phyloP scores from a whole-genome alignment of 2,113 vertebrate genomes.

The Poeciliopsis turrubarensis region DNA sequence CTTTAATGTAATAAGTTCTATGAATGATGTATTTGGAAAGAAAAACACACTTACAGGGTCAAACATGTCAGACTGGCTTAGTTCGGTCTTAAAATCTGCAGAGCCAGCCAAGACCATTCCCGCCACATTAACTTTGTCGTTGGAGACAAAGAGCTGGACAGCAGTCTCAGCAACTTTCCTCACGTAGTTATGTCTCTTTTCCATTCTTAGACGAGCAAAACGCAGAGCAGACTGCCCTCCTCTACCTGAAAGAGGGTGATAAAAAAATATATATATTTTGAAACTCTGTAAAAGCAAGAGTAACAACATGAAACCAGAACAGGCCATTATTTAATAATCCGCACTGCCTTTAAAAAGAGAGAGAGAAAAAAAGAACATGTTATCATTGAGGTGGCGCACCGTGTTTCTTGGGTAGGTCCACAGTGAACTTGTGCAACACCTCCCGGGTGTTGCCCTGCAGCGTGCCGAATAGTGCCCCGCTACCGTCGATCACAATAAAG shows the following conservation, averaged over 20 bases:
- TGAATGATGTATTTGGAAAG: background rate
- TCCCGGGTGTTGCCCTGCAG: constrained; percentile 99
- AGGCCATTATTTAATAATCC: background rate
- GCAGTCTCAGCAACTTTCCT: constrained; percentile 98
- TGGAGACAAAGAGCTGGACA: constrained; percentile 97
- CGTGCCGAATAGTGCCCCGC: constrained; percentile 98
- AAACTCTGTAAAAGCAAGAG: background rate
- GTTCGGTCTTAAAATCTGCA: constrained; percentile 98
- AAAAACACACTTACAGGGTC: constrained; percentile 88
- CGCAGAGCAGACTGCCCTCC: constrained; percentile 98
- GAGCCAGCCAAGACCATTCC: constrained; percentile 97
- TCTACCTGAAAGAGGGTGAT: constrained; percentile 83
- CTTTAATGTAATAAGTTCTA: background rate
- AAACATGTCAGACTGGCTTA: constrained; percentile 99
- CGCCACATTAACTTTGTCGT: constrained; percentile 98
- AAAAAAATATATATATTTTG: background rate
- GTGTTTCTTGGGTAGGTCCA: constrained; percentile 99
- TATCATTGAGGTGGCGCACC: constrained; percentile 76
- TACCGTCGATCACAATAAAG: constrained; percentile 99
- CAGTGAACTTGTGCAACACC: constrained; percentile 99
- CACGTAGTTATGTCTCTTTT: constrained; percentile 98
- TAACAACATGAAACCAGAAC: background rate
- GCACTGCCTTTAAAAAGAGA: background rate
- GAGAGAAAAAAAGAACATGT: background rate
- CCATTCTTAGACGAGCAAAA: constrained; percentile 98